phyloP scores from a whole-genome alignment of 1,140 invertebrate species.

The Cyclargus thomasi region DNA sequence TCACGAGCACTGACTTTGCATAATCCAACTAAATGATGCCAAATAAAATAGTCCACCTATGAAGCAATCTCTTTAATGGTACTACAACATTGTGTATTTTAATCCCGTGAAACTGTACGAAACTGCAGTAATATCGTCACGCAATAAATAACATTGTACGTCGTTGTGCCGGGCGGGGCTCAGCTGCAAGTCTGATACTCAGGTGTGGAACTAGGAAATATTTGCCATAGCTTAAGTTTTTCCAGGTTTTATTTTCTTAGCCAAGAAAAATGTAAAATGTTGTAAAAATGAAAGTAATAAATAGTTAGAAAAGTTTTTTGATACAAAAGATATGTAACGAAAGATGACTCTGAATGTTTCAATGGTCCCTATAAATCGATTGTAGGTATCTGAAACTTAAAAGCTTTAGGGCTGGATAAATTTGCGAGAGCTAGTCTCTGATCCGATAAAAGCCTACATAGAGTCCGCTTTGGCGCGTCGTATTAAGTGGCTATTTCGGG shows the following conservation, averaged over 20 bases:
- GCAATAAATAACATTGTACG: not conserved
- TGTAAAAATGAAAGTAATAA: too few relatives aligned
- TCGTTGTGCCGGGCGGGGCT: not conserved
- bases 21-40: too few relatives aligned
- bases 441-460: slow-evolving; percentile 49
- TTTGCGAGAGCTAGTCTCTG: slow-evolving; percentile 33
- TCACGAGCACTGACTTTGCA: too few relatives aligned
- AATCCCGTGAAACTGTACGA: not conserved
- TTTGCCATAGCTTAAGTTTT: not conserved
- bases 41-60: too few relatives aligned
- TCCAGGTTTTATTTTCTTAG: not conserved
- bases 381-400: not conserved
- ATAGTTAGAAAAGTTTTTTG: too few relatives aligned
- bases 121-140: not conserved
- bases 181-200: not conserved
- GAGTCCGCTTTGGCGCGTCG: slow-evolving; percentile 21
- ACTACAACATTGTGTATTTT: not conserved
- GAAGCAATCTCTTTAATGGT: too few relatives aligned
- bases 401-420: not conserved
- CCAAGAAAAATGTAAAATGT: too few relatives aligned
- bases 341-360: not conserved
- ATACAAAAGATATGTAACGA: too few relatives aligned
- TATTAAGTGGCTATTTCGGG: slow-evolving; percentile 48
- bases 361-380: not conserved
- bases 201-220: not conserved